Evolutionary conservation across 2,888 invertebrate species (phyloP).

Genomic region (Tortricodes alternella): DNA sequence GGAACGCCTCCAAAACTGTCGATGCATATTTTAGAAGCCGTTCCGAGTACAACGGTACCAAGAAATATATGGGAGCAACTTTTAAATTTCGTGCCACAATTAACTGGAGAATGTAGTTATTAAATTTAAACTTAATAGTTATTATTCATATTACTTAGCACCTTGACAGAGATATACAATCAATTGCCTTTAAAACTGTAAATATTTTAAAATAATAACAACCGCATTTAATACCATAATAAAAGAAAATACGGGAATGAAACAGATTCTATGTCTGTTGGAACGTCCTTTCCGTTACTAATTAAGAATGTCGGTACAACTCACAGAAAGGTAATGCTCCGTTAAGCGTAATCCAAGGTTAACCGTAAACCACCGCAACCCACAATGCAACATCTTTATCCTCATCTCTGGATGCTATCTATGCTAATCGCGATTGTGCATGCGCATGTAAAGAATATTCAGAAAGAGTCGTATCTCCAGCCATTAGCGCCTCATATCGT

Average conservation of each 20-base stretch:
- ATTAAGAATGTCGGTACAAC: not conserved
- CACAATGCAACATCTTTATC: constrained; percentile 33
- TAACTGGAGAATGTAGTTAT: constrained; percentile 24
- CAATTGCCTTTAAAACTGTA: not conserved
- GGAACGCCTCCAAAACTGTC: constrained; percentile 70
- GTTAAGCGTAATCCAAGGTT: constrained; percentile 16
- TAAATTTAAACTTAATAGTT: constrained; percentile 5
- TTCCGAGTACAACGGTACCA: constrained; percentile 53
- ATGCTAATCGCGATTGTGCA: constrained; percentile 66
- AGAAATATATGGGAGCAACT: constrained; percentile 29
- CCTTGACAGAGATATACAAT: not conserved
- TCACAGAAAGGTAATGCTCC: constrained; percentile 6
- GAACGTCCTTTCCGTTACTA: not conserved
- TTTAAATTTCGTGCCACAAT: constrained; percentile 28
- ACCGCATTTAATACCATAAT: not conserved
- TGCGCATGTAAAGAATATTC: constrained; percentile 60
- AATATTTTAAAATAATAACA: not conserved
- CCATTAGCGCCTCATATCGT: constrained; percentile 75
- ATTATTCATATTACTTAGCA: not conserved
- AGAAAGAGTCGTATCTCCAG: constrained; percentile 65
- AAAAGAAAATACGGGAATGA: not conserved
- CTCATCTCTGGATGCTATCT: constrained; percentile 59
- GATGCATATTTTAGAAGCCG: constrained; percentile 70
- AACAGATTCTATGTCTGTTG: no score
- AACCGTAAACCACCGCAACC: constrained; percentile 17